Conservation (phyloP, 2,113 vertebrate genomes). For the Acanthisitta chloris region DNA sequence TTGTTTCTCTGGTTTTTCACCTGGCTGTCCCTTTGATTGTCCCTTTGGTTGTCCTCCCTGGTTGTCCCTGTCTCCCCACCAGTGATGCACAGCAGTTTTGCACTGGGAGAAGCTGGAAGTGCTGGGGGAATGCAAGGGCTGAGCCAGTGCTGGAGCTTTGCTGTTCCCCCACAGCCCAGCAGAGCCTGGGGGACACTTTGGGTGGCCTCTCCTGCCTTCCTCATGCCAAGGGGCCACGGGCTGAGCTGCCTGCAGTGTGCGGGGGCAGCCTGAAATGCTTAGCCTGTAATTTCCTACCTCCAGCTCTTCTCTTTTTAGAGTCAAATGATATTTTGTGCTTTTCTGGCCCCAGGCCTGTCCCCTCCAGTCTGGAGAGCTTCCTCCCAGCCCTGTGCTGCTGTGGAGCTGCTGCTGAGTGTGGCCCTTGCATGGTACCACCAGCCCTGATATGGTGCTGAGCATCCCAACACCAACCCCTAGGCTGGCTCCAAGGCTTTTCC, state of each 20-base stretch:
- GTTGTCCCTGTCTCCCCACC: too few species aligned
- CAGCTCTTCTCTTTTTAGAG: conserved; percentile 43
- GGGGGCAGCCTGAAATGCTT: background rate
- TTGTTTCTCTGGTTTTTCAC: too few species aligned
- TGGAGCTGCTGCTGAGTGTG: background rate
- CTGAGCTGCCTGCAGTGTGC: background rate
- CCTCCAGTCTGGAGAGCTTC: background rate
- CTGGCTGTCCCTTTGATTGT: too few species aligned
- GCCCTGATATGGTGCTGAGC: rapidly evolving
- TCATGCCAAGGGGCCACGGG: background rate
- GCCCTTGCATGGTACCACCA: background rate
- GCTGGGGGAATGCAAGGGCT: background rate
- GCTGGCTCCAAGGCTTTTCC: background rate
- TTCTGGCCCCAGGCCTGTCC: background rate
- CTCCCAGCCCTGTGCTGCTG: background rate
- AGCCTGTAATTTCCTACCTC: conserved; percentile 54
- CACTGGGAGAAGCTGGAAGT: background rate
- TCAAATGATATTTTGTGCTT: conserved; percentile 16
- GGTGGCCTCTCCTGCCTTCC: background rate
- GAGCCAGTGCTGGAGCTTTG: background rate
- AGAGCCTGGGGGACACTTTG: background rate
- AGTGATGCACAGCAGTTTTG: rapidly evolving
- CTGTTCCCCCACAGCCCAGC: background rate
- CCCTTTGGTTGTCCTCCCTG: too few species aligned
- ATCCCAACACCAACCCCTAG: rapidly evolving